These are phyloP conservation scores for Nephrotoma flavescens DNA, from an alignment of 2,888 invertebrate genomes.

Conservation along the genomic window DNA sequence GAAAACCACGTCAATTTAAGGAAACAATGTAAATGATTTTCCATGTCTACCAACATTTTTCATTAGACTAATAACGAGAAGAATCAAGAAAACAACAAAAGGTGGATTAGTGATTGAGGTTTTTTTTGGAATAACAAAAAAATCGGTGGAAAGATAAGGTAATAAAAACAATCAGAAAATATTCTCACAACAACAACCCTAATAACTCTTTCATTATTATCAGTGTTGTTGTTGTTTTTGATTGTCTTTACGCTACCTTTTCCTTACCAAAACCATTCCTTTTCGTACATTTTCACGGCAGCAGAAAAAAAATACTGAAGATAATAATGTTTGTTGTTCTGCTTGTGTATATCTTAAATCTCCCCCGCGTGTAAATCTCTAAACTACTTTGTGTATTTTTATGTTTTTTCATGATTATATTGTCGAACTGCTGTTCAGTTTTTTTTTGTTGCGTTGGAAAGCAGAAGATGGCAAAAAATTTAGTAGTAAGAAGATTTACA, in stretches of 20 bases:
- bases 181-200: not conserved
- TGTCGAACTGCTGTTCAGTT: not conserved
- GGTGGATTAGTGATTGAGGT: not conserved
- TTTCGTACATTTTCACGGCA: not conserved
- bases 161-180: not conserved
- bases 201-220: not conserved
- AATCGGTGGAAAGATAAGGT: not conserved
- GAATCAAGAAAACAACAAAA: not conserved
- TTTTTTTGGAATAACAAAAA: not conserved
- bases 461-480: not conserved
- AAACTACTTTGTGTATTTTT: not conserved
- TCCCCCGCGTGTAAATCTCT: not conserved
- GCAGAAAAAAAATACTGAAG: not conserved
- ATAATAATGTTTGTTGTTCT: not conserved
- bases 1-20: not conserved
- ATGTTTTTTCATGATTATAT: not conserved
- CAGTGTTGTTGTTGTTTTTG: not conserved
- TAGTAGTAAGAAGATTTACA: not conserved
- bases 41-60: not conserved
- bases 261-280: not conserved
- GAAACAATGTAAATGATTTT: not conserved
- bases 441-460: not conserved
- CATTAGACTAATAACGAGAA: not conserved
- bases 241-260: not conserved
- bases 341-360: not conserved